Base-by-base conservation (phyloP, 2,797 vertebrate genomes). In the Poecilia picta region DNA sequence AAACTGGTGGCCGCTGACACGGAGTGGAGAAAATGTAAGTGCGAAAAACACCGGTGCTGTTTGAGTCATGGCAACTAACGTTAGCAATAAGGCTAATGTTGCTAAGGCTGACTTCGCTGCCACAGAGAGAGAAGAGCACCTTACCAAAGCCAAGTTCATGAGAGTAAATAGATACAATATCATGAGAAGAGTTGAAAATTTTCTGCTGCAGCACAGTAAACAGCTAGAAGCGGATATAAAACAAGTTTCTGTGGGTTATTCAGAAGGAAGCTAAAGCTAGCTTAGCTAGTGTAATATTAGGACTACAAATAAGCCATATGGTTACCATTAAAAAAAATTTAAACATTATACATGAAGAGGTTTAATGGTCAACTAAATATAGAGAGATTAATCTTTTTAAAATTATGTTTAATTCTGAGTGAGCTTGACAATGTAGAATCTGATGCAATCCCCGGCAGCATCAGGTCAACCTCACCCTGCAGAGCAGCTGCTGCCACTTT, bases 1-100 rank as follows among this genome's bases (percentile, higher is more conserved):
- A 96, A 97, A 82, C 93, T 99, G 82, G 95, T 99, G 47, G 90
- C 93, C 25, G 96, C 96, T 5, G 98, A 99, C 87, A 94, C 95
- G 31, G 97, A 97, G 88, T 99, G 98, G 98, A 95, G 98, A 79
- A 97, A 97, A 96, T 98, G 98, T 99, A 92, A 95, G 98, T 92
- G 3, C 3, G 1, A 4, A 20, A 31, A 49, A 36, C 1, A 0
- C n/a, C 68, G 4, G 25, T 3, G 28, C 28, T 10, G 33, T 57
- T 76, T 73, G 31, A 36, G 5, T 41, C 28, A 25, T 10, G 0
- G 71, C 15, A 25, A 85, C 84, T 77, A 74, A 49, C 25, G 73
- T 51, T 83, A 91, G 80, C 85, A 2, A n/a, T 2, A 10, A 51
- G 53, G 87, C 91, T 89, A 85, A 79, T 2, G 4, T 72, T 75